Base-by-base conservation (phyloP, 1,140 invertebrate species). In the Sycobia sp. region DNA sequence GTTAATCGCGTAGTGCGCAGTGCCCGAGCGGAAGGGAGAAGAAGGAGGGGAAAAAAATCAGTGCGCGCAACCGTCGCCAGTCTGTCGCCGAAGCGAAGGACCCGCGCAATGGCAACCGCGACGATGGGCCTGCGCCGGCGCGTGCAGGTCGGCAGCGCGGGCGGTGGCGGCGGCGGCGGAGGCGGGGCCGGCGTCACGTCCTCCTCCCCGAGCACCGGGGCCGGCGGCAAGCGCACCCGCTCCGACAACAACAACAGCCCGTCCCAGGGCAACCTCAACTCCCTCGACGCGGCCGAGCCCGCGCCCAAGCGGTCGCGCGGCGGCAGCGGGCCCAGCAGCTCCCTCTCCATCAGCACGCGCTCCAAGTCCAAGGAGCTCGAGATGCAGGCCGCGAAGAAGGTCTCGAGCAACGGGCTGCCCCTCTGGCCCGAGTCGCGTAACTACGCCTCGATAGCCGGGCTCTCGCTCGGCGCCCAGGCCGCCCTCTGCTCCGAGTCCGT, bases 191-290 rank as follows among this genome's bases (percentile, higher is more conserved):
- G 1, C 70, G 76, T 8, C n/a, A n/a, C n/a, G n/a, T n/a, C n/a
- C n/a, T n/a, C n/a, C n/a, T n/a, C n/a, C n/a, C n/a, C n/a, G n/a
- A n/a, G n/a, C n/a, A n/a, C n/a, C n/a, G n/a, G n/a, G n/a, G n/a
- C n/a, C n/a, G n/a, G n/a, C n/a, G 73, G 74, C 69, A 82, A 82
- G 59, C 77, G 80, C 18, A 76, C 77, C 29, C 72, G 80, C 25
- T 73, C 77, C 25, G 80, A 82, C 56, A 82, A 82, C 66, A 82
- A 82, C 73, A 82, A 81, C 72, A 81, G 74, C 50, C 78, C 78
- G 44, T 80, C 79, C 51, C 79, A 82, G 27, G 80, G 80, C 5
- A 82, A 81, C 67, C 67, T 82, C 18, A 82, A 82, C 67, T 81
- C 80, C 18, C 67, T 76, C 69, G 68, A 29, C 36, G 32, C 49